A percentile compares a stretch with the other conserved stretches of the same genome.
phyloP scores from a whole-genome alignment of 2,888 invertebrate species.

The Philaethria dido region DNA sequence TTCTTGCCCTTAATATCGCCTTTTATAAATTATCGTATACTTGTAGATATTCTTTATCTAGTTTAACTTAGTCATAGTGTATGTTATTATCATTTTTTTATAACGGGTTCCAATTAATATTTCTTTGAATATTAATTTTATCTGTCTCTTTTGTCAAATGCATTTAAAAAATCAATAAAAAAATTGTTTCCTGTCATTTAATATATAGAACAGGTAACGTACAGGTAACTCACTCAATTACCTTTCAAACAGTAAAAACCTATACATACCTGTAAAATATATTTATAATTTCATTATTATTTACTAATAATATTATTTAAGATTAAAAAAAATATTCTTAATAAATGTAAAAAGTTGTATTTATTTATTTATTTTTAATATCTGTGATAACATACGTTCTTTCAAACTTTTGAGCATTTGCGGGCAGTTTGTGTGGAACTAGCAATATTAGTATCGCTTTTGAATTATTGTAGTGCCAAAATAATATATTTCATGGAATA shows the following conservation, averaged over 20 bases:
- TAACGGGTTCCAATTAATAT: not conserved
- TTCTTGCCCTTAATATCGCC: slow-evolving; percentile 9
- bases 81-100: not conserved
- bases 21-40: slow-evolving; percentile 25
- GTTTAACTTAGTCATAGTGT: slow-evolving; percentile 5
- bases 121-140: too few species aligned
- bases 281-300: slow-evolving; percentile 39
- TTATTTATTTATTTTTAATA: slow-evolving; percentile 73
- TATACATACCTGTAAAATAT: slow-evolving; percentile 15
- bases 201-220: too few species aligned
- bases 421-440: slow-evolving; percentile 28
- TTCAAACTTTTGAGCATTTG: slow-evolving; percentile 29
- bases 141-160: too few species aligned
- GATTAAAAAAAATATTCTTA: slow-evolving; percentile 47
- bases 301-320: slow-evolving; percentile 39
- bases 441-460: slow-evolving; percentile 30
- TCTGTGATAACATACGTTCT: slow-evolving; percentile 75
- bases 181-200: too few species aligned
- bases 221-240: too few species aligned
- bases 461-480: slow-evolving; percentile 41
- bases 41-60: slow-evolving; percentile 29
- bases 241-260: too few species aligned
- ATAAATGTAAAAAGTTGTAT: slow-evolving; percentile 70
- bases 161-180: too few species aligned
- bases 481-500: slow-evolving; percentile 34